phyloP scores from a whole-genome alignment of 2,113 vertebrate species.

The Indicator indicator region DNA sequence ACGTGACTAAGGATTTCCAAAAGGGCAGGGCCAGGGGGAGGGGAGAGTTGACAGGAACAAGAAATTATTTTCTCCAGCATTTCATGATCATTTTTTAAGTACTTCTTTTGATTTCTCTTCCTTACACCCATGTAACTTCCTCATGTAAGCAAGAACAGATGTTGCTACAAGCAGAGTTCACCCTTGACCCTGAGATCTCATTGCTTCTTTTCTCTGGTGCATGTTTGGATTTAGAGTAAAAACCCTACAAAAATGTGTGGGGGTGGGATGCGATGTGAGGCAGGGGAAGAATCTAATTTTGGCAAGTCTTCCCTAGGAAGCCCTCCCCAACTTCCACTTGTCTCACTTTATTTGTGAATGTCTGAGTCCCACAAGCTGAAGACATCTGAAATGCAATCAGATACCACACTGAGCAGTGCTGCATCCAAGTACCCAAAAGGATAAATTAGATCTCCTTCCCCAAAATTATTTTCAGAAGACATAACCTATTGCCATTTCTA shows the following conservation, averaged over 20 bases:
- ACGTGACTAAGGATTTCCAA: constrained; percentile 15
- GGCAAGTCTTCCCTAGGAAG: constrained; percentile 11
- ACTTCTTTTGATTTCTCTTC: constrained; percentile 61
- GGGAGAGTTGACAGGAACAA: constrained; percentile 2
- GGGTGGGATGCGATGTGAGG: constrained; percentile 1
- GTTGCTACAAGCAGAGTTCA: constrained; percentile 63
- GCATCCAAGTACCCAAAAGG: background rate
- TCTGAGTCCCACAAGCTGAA: background rate
- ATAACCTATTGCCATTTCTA: background rate
- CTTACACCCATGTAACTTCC: constrained; percentile 50
- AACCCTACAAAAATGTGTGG: constrained; percentile 38
- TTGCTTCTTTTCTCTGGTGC: constrained; percentile 41
- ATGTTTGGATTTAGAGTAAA: constrained; percentile 60
- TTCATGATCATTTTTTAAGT: constrained; percentile 42
- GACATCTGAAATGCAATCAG: background rate
- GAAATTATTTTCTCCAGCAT: constrained; percentile 44
- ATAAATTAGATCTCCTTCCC: background rate
- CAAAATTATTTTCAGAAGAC: background rate
- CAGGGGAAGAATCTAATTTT: constrained; percentile 29
- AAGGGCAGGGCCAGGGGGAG: background rate
- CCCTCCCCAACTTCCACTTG: background rate
- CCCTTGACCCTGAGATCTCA: constrained; percentile 21
- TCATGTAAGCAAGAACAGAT: constrained; percentile 76
- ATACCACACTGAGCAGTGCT: background rate
- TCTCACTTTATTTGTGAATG: constrained; percentile 3